Evolutionary conservation across 2,113 vertebrate species (phyloP).

Genomic region (Coturnix japonica): DNA sequence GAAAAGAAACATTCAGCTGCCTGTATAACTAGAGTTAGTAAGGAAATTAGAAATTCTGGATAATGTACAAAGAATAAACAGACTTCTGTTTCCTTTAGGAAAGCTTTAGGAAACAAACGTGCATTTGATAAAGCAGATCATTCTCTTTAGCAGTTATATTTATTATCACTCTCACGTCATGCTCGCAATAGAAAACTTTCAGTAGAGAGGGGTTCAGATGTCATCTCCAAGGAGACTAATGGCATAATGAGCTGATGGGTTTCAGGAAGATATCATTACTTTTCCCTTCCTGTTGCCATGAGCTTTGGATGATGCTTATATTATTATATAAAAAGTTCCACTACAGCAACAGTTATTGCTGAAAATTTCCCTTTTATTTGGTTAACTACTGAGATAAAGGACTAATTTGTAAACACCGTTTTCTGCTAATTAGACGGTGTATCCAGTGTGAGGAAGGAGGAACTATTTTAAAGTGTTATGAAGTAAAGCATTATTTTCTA

Average conservation of each 20-base stretch:
- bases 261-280: slow-evolving; percentile 4
- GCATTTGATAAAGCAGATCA: neutral
- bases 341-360: neutral
- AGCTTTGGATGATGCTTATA: neutral
- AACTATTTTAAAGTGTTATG: neutral
- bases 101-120: slow-evolving; percentile 46
- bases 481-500: slow-evolving; percentile 7
- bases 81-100: neutral
- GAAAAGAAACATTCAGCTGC: neutral
- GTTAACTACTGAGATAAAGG: neutral
- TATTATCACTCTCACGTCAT: slow-evolving; percentile 7
- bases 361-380: neutral
- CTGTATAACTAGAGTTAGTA: neutral
- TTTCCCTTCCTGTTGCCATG: slow-evolving; percentile 46
- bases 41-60: neutral
- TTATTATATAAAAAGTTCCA: neutral
- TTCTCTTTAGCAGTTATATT: slow-evolving; percentile 25
- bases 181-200: slow-evolving; percentile 6
- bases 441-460: neutral
- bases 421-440: neutral
- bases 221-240: slow-evolving; percentile 46
- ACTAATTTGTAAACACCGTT: neutral
- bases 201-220: slow-evolving; percentile 10
- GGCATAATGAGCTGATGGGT: slow-evolving; percentile 3
- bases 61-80: neutral